Percentiles rank a stretch among this genome's conserved stretches.
phyloP scores from a whole-genome alignment of 2,888 invertebrate genomes.

The Hemithea aestivaria region DNA sequence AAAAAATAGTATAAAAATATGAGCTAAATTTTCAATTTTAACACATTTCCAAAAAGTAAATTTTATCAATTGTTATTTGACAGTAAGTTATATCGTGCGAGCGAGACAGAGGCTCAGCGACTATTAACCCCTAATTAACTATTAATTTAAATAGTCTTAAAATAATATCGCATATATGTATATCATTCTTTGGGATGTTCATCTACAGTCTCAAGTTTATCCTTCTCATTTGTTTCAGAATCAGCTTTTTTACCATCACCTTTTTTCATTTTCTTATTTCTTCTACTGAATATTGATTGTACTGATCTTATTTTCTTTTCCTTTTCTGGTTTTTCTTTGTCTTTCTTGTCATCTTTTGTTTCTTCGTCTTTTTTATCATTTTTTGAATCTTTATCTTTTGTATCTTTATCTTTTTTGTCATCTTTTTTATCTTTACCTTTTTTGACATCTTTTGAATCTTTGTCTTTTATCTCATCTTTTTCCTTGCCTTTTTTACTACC shows the following conservation, averaged over 20 bases:
- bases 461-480: constrained; percentile 13
- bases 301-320: constrained; percentile 5
- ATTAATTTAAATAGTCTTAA: no score
- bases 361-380: constrained; percentile 5
- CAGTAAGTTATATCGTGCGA: no score
- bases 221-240: constrained; percentile 1
- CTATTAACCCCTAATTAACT: no score
- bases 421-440: constrained; percentile 1
- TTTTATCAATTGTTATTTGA: no score
- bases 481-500: constrained; percentile 1
- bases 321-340: constrained; percentile 12
- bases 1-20: no score
- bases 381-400: constrained; percentile 4
- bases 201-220: constrained; percentile 32
- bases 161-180: no score
- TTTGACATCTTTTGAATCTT: neutral
- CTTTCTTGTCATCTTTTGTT: neutral
- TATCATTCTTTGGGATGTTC: constrained; percentile 20
- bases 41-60: no score
- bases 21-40: no score
- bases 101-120: no score
- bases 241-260: constrained; percentile 6
- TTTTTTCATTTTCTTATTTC: constrained; percentile 1
- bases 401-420: constrained; percentile 11
- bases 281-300: no score